Conservation (phyloP, 2,113 vertebrate species). For the Plectropomus leopardus region DNA sequence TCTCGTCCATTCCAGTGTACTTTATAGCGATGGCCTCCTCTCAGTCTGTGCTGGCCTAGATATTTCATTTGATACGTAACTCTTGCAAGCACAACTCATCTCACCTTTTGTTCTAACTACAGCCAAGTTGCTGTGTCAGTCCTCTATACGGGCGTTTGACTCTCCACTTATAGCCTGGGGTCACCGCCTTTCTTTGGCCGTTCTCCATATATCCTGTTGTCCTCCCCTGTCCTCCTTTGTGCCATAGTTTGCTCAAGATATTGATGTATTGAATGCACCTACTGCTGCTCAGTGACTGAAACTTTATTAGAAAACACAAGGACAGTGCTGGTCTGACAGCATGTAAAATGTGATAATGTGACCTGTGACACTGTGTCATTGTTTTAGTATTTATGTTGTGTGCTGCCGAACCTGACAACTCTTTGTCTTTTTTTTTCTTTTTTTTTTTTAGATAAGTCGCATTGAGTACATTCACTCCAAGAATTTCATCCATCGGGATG, state of each 20-base stretch:
- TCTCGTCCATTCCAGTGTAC: slow-evolving; percentile 6
- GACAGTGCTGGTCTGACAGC: neutral
- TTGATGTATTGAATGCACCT: slow-evolving; percentile 10
- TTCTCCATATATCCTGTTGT: slow-evolving; percentile 29
- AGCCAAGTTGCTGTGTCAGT: slow-evolving; percentile 48
- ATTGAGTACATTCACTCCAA: slow-evolving; percentile 99
- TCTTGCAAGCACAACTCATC: slow-evolving; percentile 6
- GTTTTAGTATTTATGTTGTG: neutral
- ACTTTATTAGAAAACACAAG: neutral
- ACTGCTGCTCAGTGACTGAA: neutral
- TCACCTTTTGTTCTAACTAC: slow-evolving; percentile 45
- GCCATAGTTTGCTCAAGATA: slow-evolving; percentile 10
- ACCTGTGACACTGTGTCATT: no score
- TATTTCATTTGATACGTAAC: slow-evolving; percentile 24
- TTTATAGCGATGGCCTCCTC: slow-evolving; percentile 8
- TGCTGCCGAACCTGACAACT: neutral
- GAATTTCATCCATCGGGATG: slow-evolving; percentile 98
- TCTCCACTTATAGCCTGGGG: slow-evolving; percentile 25
- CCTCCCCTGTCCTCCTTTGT: slow-evolving; percentile 2
- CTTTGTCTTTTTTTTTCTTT: neutral
- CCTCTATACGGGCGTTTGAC: slow-evolving; percentile 3
- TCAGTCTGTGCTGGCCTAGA: slow-evolving; percentile 29
- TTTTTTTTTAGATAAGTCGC: slow-evolving; percentile 90
- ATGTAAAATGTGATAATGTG: neutral
- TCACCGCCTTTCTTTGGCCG: slow-evolving; percentile 26